Evolutionary conservation across 2,888 invertebrate genomes (phyloP).

Genomic region (Amiota mariae): DNA sequence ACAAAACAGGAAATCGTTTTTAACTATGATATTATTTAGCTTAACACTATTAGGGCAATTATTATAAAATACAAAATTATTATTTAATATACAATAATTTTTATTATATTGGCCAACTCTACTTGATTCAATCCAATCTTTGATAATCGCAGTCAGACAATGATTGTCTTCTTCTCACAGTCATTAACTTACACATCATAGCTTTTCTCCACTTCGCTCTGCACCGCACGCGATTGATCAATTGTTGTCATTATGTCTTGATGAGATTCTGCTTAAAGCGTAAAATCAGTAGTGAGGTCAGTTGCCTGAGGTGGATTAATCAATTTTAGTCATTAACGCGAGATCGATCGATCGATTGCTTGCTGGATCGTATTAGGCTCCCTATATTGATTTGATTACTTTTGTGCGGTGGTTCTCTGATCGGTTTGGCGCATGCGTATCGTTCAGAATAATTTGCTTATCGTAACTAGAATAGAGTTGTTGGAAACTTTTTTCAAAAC

Average conservation of each 20-base stretch:
- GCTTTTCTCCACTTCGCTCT: neutral
- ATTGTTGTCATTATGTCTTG: conserved; percentile 67
- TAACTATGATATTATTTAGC: no score
- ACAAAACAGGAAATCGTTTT: neutral
- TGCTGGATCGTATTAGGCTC: neutral
- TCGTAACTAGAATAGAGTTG: conserved; percentile 38
- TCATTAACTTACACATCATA: conserved; percentile 47
- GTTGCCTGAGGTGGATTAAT: conserved; percentile 68
- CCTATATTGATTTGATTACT: conserved; percentile 40
- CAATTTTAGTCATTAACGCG: conserved; percentile 65
- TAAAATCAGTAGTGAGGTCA: conserved; percentile 74
- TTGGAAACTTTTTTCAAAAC: neutral
- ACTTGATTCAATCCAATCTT: neutral
- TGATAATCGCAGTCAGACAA: neutral
- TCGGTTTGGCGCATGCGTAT: conserved; percentile 69
- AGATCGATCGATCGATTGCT: conserved; percentile 36
- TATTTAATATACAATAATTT: conserved; percentile 60
- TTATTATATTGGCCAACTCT: conserved; percentile 49
- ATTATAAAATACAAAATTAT: conserved; percentile 49
- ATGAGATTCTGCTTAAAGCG: conserved; percentile 73
- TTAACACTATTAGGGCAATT: neutral
- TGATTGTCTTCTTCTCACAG: conserved; percentile 44
- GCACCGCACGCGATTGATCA: conserved; percentile 55
- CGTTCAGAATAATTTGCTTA: conserved; percentile 69
- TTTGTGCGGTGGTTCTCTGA: conserved; percentile 45